These are phyloP conservation scores for Corythaixoides concolor DNA, from an alignment of 2,113 vertebrate genomes.

Conservation along the genomic window DNA sequence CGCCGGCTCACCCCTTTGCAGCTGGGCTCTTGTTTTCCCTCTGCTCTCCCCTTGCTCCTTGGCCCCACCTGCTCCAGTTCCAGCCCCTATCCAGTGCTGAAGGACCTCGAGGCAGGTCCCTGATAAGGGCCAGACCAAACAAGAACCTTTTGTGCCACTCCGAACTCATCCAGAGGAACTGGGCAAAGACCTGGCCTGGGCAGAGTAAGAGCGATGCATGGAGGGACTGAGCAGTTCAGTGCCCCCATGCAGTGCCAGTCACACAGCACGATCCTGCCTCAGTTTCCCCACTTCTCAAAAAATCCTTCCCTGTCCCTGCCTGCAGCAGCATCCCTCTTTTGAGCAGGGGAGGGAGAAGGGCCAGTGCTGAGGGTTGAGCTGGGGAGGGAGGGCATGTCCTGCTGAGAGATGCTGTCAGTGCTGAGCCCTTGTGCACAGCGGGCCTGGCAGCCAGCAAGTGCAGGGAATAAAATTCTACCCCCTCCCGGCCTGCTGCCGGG, in stretches of 20 bases:
- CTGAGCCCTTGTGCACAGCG: neutral
- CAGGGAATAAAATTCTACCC: slow-evolving; percentile 22
- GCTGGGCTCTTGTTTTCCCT: slow-evolving; percentile 59
- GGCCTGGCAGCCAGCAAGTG: slow-evolving; percentile 27
- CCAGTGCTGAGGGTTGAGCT: rapidly evolving
- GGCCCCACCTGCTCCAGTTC: slow-evolving; percentile 43
- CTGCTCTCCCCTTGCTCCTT: neutral
- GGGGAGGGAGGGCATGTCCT: neutral
- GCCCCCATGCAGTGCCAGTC: neutral
- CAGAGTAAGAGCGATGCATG: neutral
- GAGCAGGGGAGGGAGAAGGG: neutral
- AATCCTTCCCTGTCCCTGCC: neutral
- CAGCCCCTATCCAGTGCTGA: neutral
- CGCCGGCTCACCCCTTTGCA: neutral
- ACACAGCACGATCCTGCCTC: rapidly evolving
- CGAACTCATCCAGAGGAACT: neutral
- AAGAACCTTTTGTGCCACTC: slow-evolving; percentile 46
- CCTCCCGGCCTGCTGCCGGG: neutral
- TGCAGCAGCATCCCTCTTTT: neutral
- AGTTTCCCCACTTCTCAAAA: neutral
- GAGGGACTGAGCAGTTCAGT: neutral
- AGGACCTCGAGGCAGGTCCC: slow-evolving; percentile 24
- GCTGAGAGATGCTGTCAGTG: slow-evolving; percentile 52
- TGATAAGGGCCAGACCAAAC: slow-evolving; percentile 70
- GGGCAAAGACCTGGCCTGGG: neutral